These are phyloP conservation scores for Piscicola geometra DNA, from an alignment of 2,888 invertebrate species.

Conservation along the genomic window DNA sequence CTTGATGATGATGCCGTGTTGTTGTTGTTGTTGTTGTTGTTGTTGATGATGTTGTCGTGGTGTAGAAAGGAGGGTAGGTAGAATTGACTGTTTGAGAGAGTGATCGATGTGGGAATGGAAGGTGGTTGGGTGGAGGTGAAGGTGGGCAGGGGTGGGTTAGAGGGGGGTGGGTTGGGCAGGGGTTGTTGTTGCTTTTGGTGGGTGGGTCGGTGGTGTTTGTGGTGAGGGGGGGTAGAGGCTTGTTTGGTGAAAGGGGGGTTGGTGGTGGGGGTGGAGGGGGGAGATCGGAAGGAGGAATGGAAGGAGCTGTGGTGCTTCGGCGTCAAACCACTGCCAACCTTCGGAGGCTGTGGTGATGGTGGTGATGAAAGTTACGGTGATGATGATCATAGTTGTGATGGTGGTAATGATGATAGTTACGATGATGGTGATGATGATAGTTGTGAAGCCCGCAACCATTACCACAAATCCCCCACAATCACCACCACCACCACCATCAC, in stretches of 20 bases:
- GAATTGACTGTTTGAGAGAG: conserved; percentile 46
- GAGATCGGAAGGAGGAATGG: not conserved
- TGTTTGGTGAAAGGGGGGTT: not conserved
- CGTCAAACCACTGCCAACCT: not conserved
- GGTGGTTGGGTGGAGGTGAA: conserved; percentile 35
- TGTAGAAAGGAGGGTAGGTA: conserved; percentile 25
- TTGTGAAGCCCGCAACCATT: too few relatives aligned
- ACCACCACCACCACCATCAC: too few relatives aligned
- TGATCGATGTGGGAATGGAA: conserved; percentile 50
- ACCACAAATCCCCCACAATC: not conserved
- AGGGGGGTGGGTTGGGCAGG: not conserved
- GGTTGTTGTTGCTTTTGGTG: not conserved
- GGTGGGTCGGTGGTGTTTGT: not conserved
- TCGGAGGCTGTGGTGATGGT: conserved; percentile 8
- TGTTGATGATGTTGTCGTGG: not conserved
- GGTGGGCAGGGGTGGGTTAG: conserved; percentile 1
- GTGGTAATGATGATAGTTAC: too few relatives aligned
- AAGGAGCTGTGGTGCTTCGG: not conserved
- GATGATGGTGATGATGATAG: too few relatives aligned
- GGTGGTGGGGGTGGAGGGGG: not conserved
- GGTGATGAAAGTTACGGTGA: too few relatives aligned
- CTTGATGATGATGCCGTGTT: too few relatives aligned
- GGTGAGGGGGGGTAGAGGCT: not conserved
- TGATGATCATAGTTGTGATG: conserved; percentile 12
- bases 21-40: not conserved